phyloP scores from a whole-genome alignment of 2,888 invertebrate species.

The Hoplodrina blanda region DNA sequence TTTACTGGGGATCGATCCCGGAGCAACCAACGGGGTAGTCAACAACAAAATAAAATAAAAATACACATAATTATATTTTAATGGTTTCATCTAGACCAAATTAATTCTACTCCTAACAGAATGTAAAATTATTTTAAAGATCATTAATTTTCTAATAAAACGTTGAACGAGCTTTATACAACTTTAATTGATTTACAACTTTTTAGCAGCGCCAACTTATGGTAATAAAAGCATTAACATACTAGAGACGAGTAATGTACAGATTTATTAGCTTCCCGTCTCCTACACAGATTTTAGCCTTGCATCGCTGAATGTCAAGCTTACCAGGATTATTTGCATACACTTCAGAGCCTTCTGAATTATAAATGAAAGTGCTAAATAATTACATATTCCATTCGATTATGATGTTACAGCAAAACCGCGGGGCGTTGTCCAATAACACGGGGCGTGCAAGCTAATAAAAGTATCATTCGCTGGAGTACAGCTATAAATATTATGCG shows the following conservation, averaged over 20 bases:
- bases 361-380: constrained; percentile 42
- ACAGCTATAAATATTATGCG: constrained; percentile 53
- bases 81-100: constrained; percentile 7
- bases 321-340: constrained; percentile 69
- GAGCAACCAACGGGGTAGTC: background rate
- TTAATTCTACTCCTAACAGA: constrained; percentile 19
- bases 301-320: constrained; percentile 74
- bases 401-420: constrained; percentile 48
- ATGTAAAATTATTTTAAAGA: constrained; percentile 23
- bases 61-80: background rate
- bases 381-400: constrained; percentile 45
- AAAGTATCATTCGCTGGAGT: constrained; percentile 54
- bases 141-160: constrained; percentile 32
- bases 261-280: constrained; percentile 74
- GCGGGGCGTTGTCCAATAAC: constrained; percentile 44
- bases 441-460: constrained; percentile 55
- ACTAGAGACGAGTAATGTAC: constrained; percentile 58
- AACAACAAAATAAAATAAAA: constrained; percentile 6
- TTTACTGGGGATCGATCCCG: too few species aligned
- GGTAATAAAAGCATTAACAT: constrained; percentile 72
- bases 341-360: constrained; percentile 44
- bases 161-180: constrained; percentile 38
- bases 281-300: constrained; percentile 74
- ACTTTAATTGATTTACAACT: constrained; percentile 65
- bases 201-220: constrained; percentile 59